Percentiles rank a stretch among this genome's conserved stretches.
These are phyloP conservation scores for Peromyscus melanophrys DNA, from an alignment of 2,797 vertebrate species.

Conservation along the genomic window DNA sequence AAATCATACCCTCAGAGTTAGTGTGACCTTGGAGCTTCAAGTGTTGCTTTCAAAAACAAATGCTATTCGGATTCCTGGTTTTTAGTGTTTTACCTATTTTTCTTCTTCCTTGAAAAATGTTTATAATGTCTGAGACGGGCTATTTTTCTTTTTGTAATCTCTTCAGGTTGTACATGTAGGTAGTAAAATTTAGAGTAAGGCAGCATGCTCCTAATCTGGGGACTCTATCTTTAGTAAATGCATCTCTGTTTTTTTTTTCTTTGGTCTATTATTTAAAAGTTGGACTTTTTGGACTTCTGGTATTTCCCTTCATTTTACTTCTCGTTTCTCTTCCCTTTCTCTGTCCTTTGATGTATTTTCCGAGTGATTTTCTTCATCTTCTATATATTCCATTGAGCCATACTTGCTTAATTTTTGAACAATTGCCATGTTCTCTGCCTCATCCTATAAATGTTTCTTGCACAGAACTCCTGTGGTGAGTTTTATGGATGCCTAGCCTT, in stretches of 20 bases:
- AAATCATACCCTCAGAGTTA: neutral
- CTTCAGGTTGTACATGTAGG: neutral
- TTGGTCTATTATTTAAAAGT: neutral
- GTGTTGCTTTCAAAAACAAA: neutral
- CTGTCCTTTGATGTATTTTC: neutral
- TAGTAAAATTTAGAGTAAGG: neutral
- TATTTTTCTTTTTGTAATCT: neutral
- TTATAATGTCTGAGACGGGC: neutral
- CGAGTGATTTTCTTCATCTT: neutral
- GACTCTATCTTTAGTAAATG: neutral
- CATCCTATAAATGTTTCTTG: neutral
- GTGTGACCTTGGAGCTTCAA: neutral
- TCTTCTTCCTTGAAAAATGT: neutral
- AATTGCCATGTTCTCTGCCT: neutral
- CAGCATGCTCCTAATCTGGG: neutral
- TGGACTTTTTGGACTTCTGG: neutral
- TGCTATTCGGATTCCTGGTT: constrained; percentile 5
- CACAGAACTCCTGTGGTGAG: neutral
- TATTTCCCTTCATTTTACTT: neutral
- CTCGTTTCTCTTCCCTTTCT: neutral
- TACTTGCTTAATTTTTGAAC: neutral
- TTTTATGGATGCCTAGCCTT: neutral
- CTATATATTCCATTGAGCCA: neutral
- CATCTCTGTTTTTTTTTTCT: neutral
- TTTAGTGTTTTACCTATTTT: neutral